Evolutionary conservation across 1,140 invertebrate species (phyloP), one percentile per base, ranked within the genome.

Genomic region (Globodera rostochiensis): DNA sequence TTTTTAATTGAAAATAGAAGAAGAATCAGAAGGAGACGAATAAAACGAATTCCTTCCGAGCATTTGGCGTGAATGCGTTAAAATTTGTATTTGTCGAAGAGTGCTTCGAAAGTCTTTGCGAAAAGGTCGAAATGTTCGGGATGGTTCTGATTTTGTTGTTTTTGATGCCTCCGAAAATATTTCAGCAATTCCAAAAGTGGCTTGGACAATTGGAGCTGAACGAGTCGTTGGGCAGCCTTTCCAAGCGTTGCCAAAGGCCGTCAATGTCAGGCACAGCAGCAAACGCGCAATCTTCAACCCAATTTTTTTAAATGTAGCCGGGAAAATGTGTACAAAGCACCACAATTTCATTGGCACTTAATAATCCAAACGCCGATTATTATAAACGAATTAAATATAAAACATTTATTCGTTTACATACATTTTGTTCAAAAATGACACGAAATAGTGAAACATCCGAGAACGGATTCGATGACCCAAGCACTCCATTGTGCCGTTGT

Each of bases 101-200:
- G 13, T 15, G 74, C 73, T 49, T 80, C 79, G 47, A 80, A 80
- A 45, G 53, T 67, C n/a, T 78, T 64, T 4, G 36, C 79, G 47
- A 80, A 60, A 78, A 80, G 9, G 74, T 82, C 36, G 74, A 19
- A 45, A 80, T 25, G 70, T 81, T 80, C 6, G 79, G 74, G 50
- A 80, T 64, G 21, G 13, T 53, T 21, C 45, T 79, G 36, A 80
- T 45, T 21, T 80, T 80, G 1, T 80, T 77, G n/a, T 21, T 21
- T 15, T 50, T 45, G 19, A 82, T 53, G 75, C n/a, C 15, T 36
- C 13, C 80, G 71, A 1, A 78, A 49, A 64, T 80, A 80, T 36
- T 79, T 60, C 5, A 80, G 77, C 49, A 80, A 19, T 25, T 36
- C 79, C 25, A 80, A 66, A 21, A 82, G 50, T 4, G 79, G 80